These are phyloP conservation scores for Atta cephalotes DNA, from an alignment of 1,140 invertebrate genomes.

Conservation along the genomic window DNA sequence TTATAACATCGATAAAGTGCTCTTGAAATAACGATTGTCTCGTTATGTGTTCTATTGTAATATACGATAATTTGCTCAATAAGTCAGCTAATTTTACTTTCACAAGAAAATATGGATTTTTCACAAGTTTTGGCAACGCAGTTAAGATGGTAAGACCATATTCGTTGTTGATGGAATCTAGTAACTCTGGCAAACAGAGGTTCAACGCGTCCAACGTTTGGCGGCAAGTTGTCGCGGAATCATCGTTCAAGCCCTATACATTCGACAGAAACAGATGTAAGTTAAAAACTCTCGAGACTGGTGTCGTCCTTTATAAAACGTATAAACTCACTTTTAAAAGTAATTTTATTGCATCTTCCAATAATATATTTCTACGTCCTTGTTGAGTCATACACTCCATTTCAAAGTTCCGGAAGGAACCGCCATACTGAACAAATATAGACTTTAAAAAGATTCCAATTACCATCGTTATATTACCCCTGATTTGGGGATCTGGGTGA, in stretches of 20 bases:
- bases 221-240: slow-evolving; percentile 90
- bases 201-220: slow-evolving; percentile 88
- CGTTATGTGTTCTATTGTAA: slow-evolving; percentile 85
- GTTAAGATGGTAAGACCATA: slow-evolving; percentile 87
- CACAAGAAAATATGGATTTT: slow-evolving; percentile 95
- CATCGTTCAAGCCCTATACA: slow-evolving; percentile 89
- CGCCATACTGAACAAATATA: slow-evolving; percentile 88
- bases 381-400: slow-evolving; percentile 81
- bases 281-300: background rate
- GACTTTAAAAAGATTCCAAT: slow-evolving; percentile 90
- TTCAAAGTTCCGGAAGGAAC: slow-evolving; percentile 79
- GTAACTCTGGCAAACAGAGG: slow-evolving; percentile 88
- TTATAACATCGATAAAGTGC: slow-evolving; percentile 89
- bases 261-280: slow-evolving; percentile 7
- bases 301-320: slow-evolving; percentile 3
- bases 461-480: slow-evolving; percentile 90
- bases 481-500: slow-evolving; percentile 94
- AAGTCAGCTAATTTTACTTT: slow-evolving; percentile 91
- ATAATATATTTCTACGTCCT: slow-evolving; percentile 72
- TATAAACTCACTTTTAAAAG: slow-evolving; percentile 85
- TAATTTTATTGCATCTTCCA: slow-evolving; percentile 86
- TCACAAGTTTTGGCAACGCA: slow-evolving; percentile 88
- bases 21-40: slow-evolving; percentile 87
- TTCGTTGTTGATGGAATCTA: slow-evolving; percentile 87
- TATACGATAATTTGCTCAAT: slow-evolving; percentile 87